Conservation (phyloP, 2,888 invertebrate species). For the Pristionchus maxplancki region DNA sequence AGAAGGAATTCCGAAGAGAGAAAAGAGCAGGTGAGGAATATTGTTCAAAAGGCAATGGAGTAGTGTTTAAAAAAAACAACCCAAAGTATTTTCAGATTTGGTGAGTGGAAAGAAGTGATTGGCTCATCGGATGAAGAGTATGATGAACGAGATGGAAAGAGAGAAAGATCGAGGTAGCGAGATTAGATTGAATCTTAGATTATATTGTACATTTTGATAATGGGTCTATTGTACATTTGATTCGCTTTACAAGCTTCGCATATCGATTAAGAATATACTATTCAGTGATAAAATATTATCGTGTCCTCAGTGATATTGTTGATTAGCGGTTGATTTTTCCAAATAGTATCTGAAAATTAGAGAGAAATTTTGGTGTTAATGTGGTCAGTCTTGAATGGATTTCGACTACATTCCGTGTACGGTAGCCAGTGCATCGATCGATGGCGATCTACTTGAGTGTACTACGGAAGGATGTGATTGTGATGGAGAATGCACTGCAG, state of each 20-base stretch:
- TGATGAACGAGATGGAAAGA: background rate
- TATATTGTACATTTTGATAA: background rate
- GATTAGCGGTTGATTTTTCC: background rate
- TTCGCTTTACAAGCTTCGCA: background rate
- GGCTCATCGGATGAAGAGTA: constrained; percentile 17
- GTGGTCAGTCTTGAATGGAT: constrained; percentile 57
- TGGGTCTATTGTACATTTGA: constrained; percentile 11
- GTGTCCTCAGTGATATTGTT: background rate
- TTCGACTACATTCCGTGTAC: constrained; percentile 61
- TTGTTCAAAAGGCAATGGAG: background rate
- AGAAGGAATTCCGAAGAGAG: background rate
- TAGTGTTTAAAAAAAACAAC: background rate
- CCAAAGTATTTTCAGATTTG: background rate
- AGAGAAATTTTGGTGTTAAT: background rate
- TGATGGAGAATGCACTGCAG: constrained; percentile 59
- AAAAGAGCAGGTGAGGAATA: constrained; percentile 14
- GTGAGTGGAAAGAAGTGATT: constrained; percentile 31
- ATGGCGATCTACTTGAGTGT: constrained; percentile 59
- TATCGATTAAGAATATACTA: background rate
- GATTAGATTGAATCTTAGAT: background rate
- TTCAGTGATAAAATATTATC: constrained; percentile 83
- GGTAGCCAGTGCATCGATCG: constrained; percentile 59
- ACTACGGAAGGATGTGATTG: constrained; percentile 68
- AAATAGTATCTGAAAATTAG: constrained; percentile 37
- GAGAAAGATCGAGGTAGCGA: background rate